Evolutionary conservation across 2,888 invertebrate species (phyloP).

Genomic region (Octonoba sinensis): DNA sequence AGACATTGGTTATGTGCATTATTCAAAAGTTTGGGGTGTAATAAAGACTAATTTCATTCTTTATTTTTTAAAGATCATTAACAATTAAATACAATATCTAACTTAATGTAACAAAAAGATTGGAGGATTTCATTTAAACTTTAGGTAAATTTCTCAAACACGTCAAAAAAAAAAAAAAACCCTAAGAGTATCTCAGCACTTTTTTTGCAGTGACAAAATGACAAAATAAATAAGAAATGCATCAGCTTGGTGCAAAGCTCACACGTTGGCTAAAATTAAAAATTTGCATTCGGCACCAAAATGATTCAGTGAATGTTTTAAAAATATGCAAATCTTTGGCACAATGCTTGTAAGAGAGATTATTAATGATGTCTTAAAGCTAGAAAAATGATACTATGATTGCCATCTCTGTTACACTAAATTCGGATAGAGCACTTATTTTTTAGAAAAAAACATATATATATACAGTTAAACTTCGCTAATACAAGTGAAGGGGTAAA

Average conservation of each 20-base stretch:
- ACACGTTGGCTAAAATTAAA: not conserved
- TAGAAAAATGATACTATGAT: not conserved
- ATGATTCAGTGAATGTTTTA: not conserved
- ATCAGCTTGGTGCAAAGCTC: not conserved
- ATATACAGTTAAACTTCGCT: no score
- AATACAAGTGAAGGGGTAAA: no score
- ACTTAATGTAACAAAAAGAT: not conserved
- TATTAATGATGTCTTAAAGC: not conserved
- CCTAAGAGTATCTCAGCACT: no score
- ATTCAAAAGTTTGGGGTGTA: no score
- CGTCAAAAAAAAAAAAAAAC: slow-evolving; percentile 13
- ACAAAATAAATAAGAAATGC: slow-evolving; percentile 3
- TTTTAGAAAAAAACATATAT: no score
- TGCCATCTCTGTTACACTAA: not conserved
- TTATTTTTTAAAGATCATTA: slow-evolving; percentile 9
- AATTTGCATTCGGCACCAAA: not conserved
- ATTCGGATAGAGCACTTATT: not conserved
- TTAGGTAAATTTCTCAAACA: slow-evolving; percentile 8
- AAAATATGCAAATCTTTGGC: slow-evolving; percentile 22
- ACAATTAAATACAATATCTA: slow-evolving; percentile 4
- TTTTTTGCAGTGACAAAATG: not conserved
- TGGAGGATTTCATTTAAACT: slow-evolving; percentile 9
- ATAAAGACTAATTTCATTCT: not conserved
- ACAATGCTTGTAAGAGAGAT: not conserved
- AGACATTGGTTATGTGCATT: no score